phyloP scores from a whole-genome alignment of 2,888 invertebrate species.

The Parelbella ahira region DNA sequence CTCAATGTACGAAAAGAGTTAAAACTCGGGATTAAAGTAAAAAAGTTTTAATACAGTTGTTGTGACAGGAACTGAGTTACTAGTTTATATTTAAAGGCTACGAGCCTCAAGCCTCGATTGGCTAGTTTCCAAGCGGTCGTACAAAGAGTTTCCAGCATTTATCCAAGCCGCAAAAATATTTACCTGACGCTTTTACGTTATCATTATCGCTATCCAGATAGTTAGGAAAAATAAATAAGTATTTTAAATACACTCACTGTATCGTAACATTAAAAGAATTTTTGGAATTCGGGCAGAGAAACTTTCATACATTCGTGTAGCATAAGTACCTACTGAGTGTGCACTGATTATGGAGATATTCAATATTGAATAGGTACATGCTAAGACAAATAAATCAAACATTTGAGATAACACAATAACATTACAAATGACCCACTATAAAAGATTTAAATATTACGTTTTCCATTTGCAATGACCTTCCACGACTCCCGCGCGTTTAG shows the following conservation, averaged over 20 bases:
- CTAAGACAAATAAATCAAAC: conserved; percentile 49
- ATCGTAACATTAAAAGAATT: conserved; percentile 6
- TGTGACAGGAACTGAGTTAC: conserved; percentile 24
- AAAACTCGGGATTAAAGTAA: conserved; percentile 13
- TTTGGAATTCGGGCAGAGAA: background rate
- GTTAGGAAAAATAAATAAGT: conserved; percentile 17
- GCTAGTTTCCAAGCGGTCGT: conserved; percentile 31
- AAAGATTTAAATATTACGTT: conserved; percentile 44
- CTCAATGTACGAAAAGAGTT: conserved; percentile 30
- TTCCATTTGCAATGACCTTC: conserved; percentile 38
- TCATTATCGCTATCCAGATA: conserved; percentile 17
- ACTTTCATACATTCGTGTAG: conserved; percentile 8
- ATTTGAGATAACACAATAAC: conserved; percentile 49
- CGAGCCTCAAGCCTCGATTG: conserved; percentile 31
- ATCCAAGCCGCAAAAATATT: conserved; percentile 17
- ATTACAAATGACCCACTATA: conserved; percentile 54
- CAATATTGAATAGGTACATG: conserved; percentile 42
- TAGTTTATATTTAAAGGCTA: conserved; percentile 25
- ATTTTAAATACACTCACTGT: conserved; percentile 6
- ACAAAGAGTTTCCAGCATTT: conserved; percentile 27
- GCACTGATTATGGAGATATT: conserved; percentile 35
- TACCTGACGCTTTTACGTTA: conserved; percentile 19
- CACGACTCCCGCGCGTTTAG: conserved; percentile 29
- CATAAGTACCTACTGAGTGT: too few relatives aligned
- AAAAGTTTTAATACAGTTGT: conserved; percentile 26